These are phyloP conservation scores for Ochotona princeps DNA, from an alignment of 2,113 vertebrate species.

Conservation along the genomic window DNA sequence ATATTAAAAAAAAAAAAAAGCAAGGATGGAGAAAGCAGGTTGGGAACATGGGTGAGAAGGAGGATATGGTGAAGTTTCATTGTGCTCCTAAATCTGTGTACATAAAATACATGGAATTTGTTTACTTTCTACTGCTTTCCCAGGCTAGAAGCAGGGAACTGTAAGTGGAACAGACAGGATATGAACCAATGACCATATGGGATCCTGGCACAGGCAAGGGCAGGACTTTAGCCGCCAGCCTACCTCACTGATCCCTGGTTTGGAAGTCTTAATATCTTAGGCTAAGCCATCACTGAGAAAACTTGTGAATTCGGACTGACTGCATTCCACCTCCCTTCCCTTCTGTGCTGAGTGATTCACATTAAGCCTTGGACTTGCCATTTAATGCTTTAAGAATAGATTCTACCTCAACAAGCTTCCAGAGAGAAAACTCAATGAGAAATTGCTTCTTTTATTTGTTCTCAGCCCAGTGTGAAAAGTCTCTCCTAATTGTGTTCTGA, in stretches of 20 bases:
- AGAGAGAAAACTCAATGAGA: slow-evolving; percentile 2
- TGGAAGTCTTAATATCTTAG: not conserved
- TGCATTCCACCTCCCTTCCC: not conserved
- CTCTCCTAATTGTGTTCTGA: not conserved
- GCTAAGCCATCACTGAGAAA: not conserved
- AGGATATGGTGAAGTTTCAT: no score
- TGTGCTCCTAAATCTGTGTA: no score
- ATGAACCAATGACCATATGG: no score
- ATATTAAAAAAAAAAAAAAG: no score
- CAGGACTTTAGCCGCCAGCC: no score
- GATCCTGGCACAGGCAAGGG: no score
- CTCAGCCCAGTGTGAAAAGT: not conserved
- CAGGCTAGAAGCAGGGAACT: no score
- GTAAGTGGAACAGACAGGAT: no score
- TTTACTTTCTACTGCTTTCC: no score
- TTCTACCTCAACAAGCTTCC: not conserved
- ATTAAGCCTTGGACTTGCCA: not conserved
- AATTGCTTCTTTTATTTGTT: not conserved
- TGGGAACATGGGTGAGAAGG: no score
- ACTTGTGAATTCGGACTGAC: not conserved
- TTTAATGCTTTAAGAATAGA: slow-evolving; percentile 6
- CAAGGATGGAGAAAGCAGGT: no score
- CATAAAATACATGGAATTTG: no score
- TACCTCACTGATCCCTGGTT: not conserved
- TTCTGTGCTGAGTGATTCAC: not conserved